These are phyloP conservation scores for Eriocheir sinensis DNA, from an alignment of 1,140 invertebrate species.

Conservation along the genomic window DNA sequence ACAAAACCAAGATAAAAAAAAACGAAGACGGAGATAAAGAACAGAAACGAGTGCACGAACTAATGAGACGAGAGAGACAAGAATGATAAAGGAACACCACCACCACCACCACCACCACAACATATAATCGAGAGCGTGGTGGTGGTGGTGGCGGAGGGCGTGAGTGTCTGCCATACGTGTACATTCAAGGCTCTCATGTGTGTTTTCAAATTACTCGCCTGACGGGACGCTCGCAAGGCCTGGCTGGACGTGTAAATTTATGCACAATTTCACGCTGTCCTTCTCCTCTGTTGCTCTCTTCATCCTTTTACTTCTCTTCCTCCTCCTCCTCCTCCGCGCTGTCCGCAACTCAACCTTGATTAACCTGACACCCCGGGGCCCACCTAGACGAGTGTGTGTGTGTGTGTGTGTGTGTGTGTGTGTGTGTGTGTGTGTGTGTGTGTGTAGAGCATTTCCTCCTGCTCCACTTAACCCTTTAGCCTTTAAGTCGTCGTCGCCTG, in stretches of 20 bases:
- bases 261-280: not conserved
- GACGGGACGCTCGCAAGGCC: not conserved
- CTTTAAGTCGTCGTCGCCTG: not conserved
- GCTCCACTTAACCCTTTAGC: not conserved
- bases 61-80: no score
- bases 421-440: constrained; percentile 22
- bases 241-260: not conserved
- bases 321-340: not conserved
- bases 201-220: not conserved
- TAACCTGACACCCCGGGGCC: not conserved
- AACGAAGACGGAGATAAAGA: no score
- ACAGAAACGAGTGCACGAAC: no score
- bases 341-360: not conserved
- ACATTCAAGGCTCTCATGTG: not conserved
- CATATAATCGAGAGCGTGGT: not conserved
- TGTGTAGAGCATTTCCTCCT: not conserved
- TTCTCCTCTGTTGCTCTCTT: not conserved
- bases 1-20: no score
- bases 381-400: not conserved
- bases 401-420: constrained; percentile 13
- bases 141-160: not conserved
- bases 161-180: no score
- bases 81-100: not conserved
- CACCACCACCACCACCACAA: not conserved
- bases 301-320: no score